A percentile compares a stretch with the other conserved stretches of the same genome.
Evolutionary conservation across 2,113 vertebrate genomes (phyloP).

Genomic region (Charina bottae): DNA sequence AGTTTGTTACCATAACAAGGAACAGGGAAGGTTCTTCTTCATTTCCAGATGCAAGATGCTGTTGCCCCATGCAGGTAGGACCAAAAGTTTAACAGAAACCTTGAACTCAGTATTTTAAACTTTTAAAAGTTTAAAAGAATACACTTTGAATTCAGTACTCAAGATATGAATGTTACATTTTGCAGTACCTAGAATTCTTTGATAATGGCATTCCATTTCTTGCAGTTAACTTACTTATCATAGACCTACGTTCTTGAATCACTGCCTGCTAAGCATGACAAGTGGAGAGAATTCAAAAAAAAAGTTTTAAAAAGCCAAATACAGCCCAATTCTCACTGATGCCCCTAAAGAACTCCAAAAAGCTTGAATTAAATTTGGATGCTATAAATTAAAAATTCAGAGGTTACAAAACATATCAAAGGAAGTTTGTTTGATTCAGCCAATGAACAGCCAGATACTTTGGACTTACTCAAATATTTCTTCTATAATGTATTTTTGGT

Average conservation of each 20-base stretch:
- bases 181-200: neutral
- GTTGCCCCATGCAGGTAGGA: neutral
- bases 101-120: neutral
- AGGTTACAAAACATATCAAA: neutral
- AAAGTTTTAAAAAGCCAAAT: neutral
- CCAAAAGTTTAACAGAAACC: neutral
- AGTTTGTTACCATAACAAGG: neutral
- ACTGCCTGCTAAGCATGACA: neutral
- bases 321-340: neutral
- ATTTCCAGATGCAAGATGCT: neutral
- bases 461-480: neutral
- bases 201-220: neutral
- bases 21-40: neutral
- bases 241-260: neutral
- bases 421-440: neutral
- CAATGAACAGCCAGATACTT: neutral
- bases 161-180: neutral
- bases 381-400: neutral
- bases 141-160: neutral
- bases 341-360: neutral
- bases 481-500: neutral
- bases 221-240: neutral
- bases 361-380: neutral
- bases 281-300: neutral
- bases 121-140: neutral